Percentiles rank a stretch among this genome's conserved stretches.
Evolutionary conservation across 2,888 invertebrate genomes (phyloP).

Genomic region (Hydrotaea diabolus): DNA sequence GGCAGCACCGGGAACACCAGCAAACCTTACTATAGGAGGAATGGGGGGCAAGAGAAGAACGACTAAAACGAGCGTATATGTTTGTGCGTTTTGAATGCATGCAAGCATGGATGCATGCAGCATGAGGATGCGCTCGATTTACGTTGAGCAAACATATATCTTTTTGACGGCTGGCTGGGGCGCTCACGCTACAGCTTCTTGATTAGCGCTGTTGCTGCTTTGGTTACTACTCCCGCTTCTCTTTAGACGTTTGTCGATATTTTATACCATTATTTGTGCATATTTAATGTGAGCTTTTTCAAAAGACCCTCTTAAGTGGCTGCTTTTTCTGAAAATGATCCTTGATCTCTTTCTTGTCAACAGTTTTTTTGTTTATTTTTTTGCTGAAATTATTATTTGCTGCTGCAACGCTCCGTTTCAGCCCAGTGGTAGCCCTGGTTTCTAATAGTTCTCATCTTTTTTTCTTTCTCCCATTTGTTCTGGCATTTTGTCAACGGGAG

Average conservation of each 20-base stretch:
- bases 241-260: background rate
- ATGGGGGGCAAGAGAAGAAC: background rate
- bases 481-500: conserved; percentile 50
- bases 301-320: background rate
- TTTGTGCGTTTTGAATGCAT: background rate
- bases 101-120: conserved; percentile 52
- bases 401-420: conserved; percentile 45
- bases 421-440: conserved; percentile 48
- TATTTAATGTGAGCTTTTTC: background rate
- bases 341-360: conserved; percentile 32
- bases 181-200: background rate
- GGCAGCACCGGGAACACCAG: conserved; percentile 60
- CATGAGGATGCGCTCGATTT: conserved; percentile 69
- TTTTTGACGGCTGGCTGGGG: conserved; percentile 70
- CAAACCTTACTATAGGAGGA: background rate
- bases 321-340: conserved; percentile 46
- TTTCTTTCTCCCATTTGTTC: background rate
- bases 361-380: conserved; percentile 38
- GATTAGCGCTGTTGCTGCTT: conserved; percentile 42
- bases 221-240: conserved; percentile 26
- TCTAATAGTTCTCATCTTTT: conserved; percentile 44
- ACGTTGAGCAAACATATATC: conserved; percentile 71
- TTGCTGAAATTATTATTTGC: conserved; percentile 75
- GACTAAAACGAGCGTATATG: no score
- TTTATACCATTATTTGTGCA: background rate